Evolutionary conservation across 2,113 vertebrate species (phyloP), one percentile per base, ranked within the genome.

Genomic region (Psilopsiagon aurifrons): DNA sequence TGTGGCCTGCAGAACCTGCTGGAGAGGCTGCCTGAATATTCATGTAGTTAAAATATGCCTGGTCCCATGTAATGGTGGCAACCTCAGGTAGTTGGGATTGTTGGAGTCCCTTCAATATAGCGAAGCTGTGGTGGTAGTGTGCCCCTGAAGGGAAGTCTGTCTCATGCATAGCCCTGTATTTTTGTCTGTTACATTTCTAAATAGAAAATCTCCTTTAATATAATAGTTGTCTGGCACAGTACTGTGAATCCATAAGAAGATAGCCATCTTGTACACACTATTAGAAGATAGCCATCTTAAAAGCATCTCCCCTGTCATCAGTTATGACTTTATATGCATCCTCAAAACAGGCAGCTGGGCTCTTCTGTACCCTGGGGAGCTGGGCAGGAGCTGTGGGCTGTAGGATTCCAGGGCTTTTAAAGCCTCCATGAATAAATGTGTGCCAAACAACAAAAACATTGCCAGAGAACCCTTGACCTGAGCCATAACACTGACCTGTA

Each of bases 21-120:
- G 49, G 84, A 89, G 92, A 94, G 66, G 87, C 90, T 91, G 29
- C 49, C 20, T 63, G 41, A 69, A 89, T 89, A 77, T 91, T 91
- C 80, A 37, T n/a, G 76, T 10, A 18, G 24, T 43, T 44, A 31
- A 29, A 11, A 3, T 63, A 3, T 1, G 9, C 66, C 46, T 18
- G 71, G 59, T 43, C 25, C 73, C 7, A 2, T 2, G 1, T 16
- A 51, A 51, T 10, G 3, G 31, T 1, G 62, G 62, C 63, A 39
- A 33, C 17, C 59, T 46, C 29, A 33, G 46, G 52, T 43, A 28
- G 22, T 62, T 39, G 74, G 47, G 69, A 35, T 51, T 28, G 51
- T 70, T 35, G 60, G 35, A 77, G 43, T 49, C 2, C 2, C 51
- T 75, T 62, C 70, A 9, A 17, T 11, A 2, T 4, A 57, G 52